Conservation (phyloP, 2,113 vertebrate genomes). For the Pangasianodon gigas region DNA sequence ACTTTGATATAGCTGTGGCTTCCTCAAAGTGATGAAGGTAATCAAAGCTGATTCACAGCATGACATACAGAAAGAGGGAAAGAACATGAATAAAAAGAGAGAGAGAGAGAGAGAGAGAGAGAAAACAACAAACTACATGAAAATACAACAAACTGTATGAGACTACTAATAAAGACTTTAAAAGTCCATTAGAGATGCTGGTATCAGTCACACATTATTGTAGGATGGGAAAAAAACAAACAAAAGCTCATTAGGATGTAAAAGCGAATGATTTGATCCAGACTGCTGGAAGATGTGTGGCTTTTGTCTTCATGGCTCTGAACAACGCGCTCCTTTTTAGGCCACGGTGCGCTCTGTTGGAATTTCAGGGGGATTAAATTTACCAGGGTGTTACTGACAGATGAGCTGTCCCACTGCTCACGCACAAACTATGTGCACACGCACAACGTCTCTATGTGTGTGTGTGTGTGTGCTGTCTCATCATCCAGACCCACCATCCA, state of each 20-base stretch:
- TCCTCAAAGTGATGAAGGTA: no score
- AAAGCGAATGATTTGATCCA: neutral
- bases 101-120: no score
- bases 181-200: neutral
- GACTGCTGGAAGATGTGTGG: neutral
- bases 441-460: neutral
- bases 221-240: no score
- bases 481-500: neutral
- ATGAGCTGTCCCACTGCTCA: conserved; percentile 1
- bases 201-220: neutral
- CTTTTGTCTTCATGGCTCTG: neutral
- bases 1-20: neutral
- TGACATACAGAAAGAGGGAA: no score
- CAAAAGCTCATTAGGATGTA: neutral
- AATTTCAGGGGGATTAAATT: neutral
- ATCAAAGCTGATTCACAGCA: no score
- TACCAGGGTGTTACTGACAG: neutral
- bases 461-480: neutral
- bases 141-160: neutral
- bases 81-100: no score
- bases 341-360: neutral
- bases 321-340: conserved; percentile 25
- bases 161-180: neutral
- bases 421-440: neutral
- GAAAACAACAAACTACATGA: no score